phyloP scores from a whole-genome alignment of 2,113 vertebrate genomes.

The Oreocharis arfaki region DNA sequence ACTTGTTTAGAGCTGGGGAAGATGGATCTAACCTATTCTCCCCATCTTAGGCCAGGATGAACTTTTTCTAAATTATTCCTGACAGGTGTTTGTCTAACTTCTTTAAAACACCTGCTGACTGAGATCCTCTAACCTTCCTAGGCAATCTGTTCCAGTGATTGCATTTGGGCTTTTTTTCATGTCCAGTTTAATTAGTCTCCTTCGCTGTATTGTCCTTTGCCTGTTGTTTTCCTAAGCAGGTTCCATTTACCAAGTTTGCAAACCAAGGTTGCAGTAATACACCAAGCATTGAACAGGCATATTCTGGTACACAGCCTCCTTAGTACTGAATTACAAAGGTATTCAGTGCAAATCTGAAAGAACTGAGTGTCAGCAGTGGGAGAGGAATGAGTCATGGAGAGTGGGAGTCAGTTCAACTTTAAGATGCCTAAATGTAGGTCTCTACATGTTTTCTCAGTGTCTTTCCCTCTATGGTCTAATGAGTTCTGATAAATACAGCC shows the following conservation, averaged over 20 bases:
- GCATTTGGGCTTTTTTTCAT: background rate
- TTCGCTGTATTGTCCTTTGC: background rate
- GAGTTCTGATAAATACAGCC: background rate
- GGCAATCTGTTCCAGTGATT: background rate
- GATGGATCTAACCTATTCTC: background rate
- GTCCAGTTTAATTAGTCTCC: background rate
- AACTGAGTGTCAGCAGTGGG: background rate
- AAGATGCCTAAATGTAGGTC: background rate
- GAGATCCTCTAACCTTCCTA: background rate
- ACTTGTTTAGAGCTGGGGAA: background rate
- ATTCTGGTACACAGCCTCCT: background rate
- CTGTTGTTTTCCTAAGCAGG: background rate
- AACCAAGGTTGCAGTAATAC: background rate
- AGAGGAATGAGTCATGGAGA: slow-evolving; percentile 21
- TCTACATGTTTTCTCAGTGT: background rate
- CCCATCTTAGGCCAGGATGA: background rate
- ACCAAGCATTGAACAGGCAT: background rate
- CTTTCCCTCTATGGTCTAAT: background rate
- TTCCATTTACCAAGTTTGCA: background rate
- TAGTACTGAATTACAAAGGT: background rate
- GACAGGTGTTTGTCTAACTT: background rate
- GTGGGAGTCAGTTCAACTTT: slow-evolving; percentile 22
- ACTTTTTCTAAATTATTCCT: background rate
- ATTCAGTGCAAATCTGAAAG: background rate
- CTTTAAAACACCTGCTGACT: background rate